Base-by-base conservation (phyloP, 2,888 invertebrate species). In the Drosophila subsilvestris region DNA sequence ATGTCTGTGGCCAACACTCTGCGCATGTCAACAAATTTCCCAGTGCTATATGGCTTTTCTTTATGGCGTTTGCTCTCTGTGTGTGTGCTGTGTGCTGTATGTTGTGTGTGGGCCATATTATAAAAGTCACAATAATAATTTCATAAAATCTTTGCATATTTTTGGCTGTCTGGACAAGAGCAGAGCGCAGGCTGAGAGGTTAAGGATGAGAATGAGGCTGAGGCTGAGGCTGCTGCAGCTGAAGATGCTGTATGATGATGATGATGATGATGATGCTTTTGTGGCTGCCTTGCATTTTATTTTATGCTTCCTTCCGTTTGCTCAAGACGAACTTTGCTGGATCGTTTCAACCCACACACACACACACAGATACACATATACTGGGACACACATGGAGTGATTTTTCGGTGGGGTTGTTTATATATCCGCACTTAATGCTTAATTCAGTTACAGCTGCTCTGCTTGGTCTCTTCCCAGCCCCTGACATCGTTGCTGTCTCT, bases 341-440 rank as follows among this genome's bases (percentile, higher is more conserved):
- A 42, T 53, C 51, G 58, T 62, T 58, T 45, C 63, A 63, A 55
- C 74, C 71, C 78, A 84, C 80, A 25, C 56, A 63, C 60, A 50
- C 57, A 53, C 44, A 53, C 53, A 43, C 49, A 48, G 45, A 61
- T 62, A 22, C 25, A 49, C 58, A 74, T 74, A 58, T 42, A 32
- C 12, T 10, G 12, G 50, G 68, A 57, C 75, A 63, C 56, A 63
- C 69, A 66, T 62, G 73, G 73, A 65, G 22, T 56, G 70, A 79
- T 68, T 78, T 80, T 83, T 86, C 68, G 88, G 82, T 86, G 80
- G 89, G 87, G 83, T 84, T 85, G 83, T 86, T 85, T 85, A 88
- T 85, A 80, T 77, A 86, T 88, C 86, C 89, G 88, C 89, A 86
- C 86, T 86, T 86, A 86, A 89, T 86, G 89, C 86, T 86, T 89